Evolutionary conservation across 2,797 vertebrate species (phyloP), one percentile per base, ranked within the genome.

Genomic region (Onychomys torridus): DNA sequence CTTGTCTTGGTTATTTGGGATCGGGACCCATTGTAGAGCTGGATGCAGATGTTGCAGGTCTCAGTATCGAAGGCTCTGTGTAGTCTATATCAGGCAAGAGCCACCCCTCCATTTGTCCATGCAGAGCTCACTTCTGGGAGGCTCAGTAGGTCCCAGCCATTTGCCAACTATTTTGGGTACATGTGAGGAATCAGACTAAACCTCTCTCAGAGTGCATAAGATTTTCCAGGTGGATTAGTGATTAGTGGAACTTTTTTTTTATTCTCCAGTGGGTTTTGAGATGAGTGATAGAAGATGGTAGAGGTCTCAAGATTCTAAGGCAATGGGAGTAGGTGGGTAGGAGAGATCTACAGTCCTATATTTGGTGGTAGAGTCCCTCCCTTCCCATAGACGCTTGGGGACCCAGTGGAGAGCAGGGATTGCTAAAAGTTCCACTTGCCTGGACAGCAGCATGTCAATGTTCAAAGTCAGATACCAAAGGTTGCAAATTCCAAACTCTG

Each of bases 1-100:
- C 75, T 78, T 63, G 55, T 79, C 91, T 29, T 82, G 43, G 17
- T 92, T 94, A 37, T 17, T 75, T 87, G 87, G n/a, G 40, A 90
- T 67, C 37, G 32, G 46, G 34, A n/a, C 5, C 17, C 11, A 91
- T 52, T 85, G 71, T 12, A 14, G 52, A 91, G 46, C 25, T 67
- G 59, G 71, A 32, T 96, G 1, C 29, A 84, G 82, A 90, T 0
- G 4, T 52, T 59, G 9, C 29, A 81, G 23, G 61, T 32, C 16
- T 78, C 52, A 69, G 49, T 43, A 61, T 29, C 2, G 25, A 91
- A 86, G 57, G 19, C 63, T 82, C 10, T 73, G 32, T 90, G 69
- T 82, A 73, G 59, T 88, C 59, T 59, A 59, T 37, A 57, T 57
- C 6, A 23, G 40, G 59, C 52, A 90, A 5, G 16, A 32, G 27